Base-by-base conservation (phyloP, 92 coral and sea anemone genomes). In the Zoanthus sociatus region DNA sequence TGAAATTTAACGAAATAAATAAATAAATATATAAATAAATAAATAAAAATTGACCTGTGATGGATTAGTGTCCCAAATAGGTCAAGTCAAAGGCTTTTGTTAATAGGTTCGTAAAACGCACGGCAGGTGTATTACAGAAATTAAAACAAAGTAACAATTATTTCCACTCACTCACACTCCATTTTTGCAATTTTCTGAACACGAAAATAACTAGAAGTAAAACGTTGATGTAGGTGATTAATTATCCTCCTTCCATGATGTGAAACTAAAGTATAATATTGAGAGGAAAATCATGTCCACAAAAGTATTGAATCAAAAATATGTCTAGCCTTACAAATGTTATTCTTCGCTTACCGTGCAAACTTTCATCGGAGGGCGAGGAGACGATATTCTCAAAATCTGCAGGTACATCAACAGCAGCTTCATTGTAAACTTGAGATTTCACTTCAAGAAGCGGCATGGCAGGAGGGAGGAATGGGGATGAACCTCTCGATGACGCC, bases 391-490 rank as follows among this genome's bases (percentile, higher is more conserved):
- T 82, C 26, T 92, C 92, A 18, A 90, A 72, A 14, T 91, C 95
- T 50, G 94, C 92, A 20, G 97, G 95, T 9, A 89, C 90, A 90
- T 94, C 98, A 77, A 94, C 87, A 6, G 96, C 96, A 5, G 87
- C 92, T 83, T 94, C 98, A 81, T 91, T 94, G 77, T 94, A 93
- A 1, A 92, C 63, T 46, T 94, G 94, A 44, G 92, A 86, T 75
- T 91, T 94, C 77, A 94, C 85, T 72, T 93, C 92, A 44, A 94
- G 93, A 51, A 94, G 79, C 13, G 98, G 98, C 98, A 94, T 94
- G 54, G 98, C 98, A n/a, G 98, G 98, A 54, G 98, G 98, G 71
- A 94, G 98, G 92, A 94, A 94, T 82, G 98, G 98, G 33, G 98
- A 94, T 0, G 98, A 94, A 26, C 98, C 98, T 70, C 95, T 86